A percentile compares a stretch with the other conserved stretches of the same genome.
Evolutionary conservation across 1,140 invertebrate species (phyloP).

Genomic region (Tribolium madens): DNA sequence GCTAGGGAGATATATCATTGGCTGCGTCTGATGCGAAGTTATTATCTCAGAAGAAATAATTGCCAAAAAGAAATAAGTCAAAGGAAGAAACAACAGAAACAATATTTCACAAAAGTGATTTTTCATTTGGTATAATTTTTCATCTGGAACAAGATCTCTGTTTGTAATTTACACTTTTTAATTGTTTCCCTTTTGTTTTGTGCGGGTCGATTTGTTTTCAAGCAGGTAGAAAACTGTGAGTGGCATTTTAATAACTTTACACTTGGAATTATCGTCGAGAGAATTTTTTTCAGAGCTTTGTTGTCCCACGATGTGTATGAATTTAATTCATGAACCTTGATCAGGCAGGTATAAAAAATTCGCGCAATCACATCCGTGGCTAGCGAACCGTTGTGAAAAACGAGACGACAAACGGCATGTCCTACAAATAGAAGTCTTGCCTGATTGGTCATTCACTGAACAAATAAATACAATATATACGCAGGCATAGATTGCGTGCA

Average conservation of each 20-base stretch:
- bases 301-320: conserved; percentile 28
- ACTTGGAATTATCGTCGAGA: conserved; percentile 24
- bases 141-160: conserved; percentile 58
- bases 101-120: conserved; percentile 58
- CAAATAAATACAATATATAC: conserved; percentile 41
- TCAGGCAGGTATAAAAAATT: conserved; percentile 51
- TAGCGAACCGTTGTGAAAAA: conserved; percentile 19
- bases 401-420: conserved; percentile 28
- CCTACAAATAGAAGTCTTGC: conserved; percentile 24
- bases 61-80: conserved; percentile 53
- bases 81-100: conserved; percentile 50
- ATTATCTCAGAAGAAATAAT: conserved; percentile 53
- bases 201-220: conserved; percentile 51
- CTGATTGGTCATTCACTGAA: conserved; percentile 44
- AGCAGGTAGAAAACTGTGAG: conserved; percentile 44
- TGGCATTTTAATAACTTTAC: conserved; percentile 53
- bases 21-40: conserved; percentile 45
- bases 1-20: not conserved
- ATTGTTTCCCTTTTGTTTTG: conserved; percentile 59
- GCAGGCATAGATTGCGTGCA: conserved; percentile 38
- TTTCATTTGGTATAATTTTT: conserved; percentile 59
- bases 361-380: too few relatives aligned
- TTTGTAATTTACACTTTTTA: conserved; percentile 62
- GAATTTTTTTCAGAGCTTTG: conserved; percentile 12
- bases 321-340: conserved; percentile 43